Conservation (phyloP, 2,797 vertebrate species). For the Nothura maculosa region DNA sequence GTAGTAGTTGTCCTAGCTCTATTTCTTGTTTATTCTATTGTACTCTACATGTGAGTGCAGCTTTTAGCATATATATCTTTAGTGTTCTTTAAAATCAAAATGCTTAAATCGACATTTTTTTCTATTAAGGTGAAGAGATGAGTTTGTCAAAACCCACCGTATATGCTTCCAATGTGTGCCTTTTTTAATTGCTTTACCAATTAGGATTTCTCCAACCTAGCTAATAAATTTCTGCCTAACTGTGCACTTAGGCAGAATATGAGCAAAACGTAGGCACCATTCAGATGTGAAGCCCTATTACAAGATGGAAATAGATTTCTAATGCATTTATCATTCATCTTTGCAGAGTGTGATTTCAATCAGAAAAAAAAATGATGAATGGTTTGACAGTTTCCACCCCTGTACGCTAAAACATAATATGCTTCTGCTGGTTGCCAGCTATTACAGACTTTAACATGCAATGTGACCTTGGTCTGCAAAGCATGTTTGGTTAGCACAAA, state of each 20-base stretch:
- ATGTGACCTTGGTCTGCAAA: slow-evolving; percentile 88
- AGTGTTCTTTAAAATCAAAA: slow-evolving; percentile 54
- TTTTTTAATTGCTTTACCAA: slow-evolving; percentile 73
- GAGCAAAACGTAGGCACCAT: slow-evolving; percentile 55
- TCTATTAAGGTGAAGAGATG: neutral
- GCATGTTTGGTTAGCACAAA: slow-evolving; percentile 86
- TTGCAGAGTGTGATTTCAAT: slow-evolving; percentile 79
- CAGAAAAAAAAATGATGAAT: slow-evolving; percentile 74
- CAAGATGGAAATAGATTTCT: slow-evolving; percentile 80
- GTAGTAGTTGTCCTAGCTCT: slow-evolving; percentile 37
- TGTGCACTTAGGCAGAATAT: slow-evolving; percentile 44
- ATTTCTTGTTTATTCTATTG: slow-evolving; percentile 49
- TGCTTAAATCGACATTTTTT: slow-evolving; percentile 27
- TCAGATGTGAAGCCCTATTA: slow-evolving; percentile 79
- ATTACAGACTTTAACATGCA: slow-evolving; percentile 82
- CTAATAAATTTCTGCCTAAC: slow-evolving; percentile 65
- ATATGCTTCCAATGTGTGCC: slow-evolving; percentile 18
- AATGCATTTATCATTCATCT: slow-evolving; percentile 79
- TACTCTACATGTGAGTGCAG: neutral
- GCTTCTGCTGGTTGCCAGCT: slow-evolving; percentile 64
- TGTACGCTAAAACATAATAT: slow-evolving; percentile 76
- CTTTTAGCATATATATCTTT: slow-evolving; percentile 53
- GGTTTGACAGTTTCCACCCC: slow-evolving; percentile 73
- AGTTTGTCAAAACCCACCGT: slow-evolving; percentile 4
- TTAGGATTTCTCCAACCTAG: slow-evolving; percentile 40